Evolutionary conservation across 2,113 vertebrate genomes (phyloP).

Genomic region (Columba janthina): DNA sequence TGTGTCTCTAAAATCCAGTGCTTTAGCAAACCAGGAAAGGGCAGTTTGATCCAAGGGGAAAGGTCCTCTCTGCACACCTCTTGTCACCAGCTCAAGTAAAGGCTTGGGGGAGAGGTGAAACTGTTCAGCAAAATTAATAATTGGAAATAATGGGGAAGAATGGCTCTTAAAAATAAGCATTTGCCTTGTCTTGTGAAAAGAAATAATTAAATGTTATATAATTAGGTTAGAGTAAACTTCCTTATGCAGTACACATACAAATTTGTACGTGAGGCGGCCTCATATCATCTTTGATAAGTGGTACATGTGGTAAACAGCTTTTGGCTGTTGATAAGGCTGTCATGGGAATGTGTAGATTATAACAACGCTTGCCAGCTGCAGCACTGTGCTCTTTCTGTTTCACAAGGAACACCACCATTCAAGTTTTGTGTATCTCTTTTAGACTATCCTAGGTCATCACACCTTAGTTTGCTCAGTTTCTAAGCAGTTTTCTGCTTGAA

Average conservation of each 20-base stretch:
- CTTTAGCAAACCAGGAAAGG: not conserved
- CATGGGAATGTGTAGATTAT: not conserved
- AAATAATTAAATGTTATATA: not conserved
- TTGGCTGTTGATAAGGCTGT: constrained; percentile 41
- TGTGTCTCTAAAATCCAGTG: not conserved
- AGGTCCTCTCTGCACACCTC: not conserved
- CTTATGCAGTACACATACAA: not conserved
- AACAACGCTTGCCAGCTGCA: not conserved
- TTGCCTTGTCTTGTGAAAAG: not conserved
- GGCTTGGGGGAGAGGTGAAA: not conserved
- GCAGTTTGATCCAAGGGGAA: not conserved
- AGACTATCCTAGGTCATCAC: not conserved
- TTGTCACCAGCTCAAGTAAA: not conserved
- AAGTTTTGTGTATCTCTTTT: not conserved
- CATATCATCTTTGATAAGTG: constrained; percentile 1
- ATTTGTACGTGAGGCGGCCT: not conserved
- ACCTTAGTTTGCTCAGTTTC: not conserved
- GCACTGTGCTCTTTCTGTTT: not conserved
- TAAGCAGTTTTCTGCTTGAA: not conserved
- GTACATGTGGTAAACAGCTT: constrained; percentile 10
- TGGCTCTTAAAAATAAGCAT: not conserved
- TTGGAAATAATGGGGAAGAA: not conserved
- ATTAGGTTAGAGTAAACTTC: not conserved
- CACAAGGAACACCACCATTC: not conserved
- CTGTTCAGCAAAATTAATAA: not conserved